These are phyloP conservation scores for Zaprionus taronus DNA, from an alignment of 1,140 invertebrate genomes.

Conservation along the genomic window DNA sequence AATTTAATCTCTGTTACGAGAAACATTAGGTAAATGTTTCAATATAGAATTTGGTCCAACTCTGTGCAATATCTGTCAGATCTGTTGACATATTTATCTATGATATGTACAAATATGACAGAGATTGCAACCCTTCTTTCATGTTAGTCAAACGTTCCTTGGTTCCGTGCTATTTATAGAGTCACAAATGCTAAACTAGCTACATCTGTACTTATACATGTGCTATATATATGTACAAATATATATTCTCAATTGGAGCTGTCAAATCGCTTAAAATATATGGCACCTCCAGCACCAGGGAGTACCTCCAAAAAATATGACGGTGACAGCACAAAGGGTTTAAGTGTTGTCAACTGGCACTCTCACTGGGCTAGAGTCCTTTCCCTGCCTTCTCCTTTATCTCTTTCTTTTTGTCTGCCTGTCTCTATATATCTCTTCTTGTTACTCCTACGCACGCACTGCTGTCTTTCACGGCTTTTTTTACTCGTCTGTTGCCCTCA, in stretches of 20 bases:
- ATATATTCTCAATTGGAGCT: not conserved
- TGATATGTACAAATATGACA: not conserved
- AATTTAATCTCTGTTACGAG: no score
- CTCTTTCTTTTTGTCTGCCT: not conserved
- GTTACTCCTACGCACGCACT: not conserved
- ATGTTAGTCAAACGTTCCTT: not conserved
- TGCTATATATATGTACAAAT: not conserved
- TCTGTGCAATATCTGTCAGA: not conserved
- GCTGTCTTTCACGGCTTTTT: constrained; percentile 16
- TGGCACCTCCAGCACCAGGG: not conserved
- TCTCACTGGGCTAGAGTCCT: not conserved
- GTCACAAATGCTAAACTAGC: not conserved
- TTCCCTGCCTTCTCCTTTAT: not conserved
- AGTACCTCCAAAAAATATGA: not conserved
- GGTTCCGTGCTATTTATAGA: not conserved
- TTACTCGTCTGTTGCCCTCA: constrained; percentile 1
- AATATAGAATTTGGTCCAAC: no score
- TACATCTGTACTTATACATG: not conserved
- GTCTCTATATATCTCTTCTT: not conserved
- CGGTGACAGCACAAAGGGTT: constrained; percentile 30
- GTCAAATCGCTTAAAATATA: not conserved
- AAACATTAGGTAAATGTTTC: no score
- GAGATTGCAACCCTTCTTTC: not conserved
- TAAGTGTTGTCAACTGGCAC: constrained; percentile 24
- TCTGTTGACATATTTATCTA: not conserved